Percentiles rank a stretch among this genome's conserved stretches.
These are phyloP conservation scores for Heliconius cydno DNA, from an alignment of 2,888 invertebrate species.

Conservation along the genomic window DNA sequence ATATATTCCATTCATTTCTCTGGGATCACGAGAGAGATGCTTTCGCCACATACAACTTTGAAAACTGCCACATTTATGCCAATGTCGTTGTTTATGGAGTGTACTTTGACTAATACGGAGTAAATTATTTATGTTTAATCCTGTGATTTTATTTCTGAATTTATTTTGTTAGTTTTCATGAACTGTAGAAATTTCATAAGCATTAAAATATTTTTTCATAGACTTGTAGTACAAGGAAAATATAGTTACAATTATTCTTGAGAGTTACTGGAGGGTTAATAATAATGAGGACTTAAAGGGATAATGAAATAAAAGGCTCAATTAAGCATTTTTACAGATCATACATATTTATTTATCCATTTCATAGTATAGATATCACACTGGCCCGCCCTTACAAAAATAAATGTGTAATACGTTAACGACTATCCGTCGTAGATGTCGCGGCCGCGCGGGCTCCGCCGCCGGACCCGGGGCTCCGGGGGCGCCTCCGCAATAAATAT, in stretches of 20 bases:
- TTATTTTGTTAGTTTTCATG: neutral
- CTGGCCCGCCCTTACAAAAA: slow-evolving; percentile 84
- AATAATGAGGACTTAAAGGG: neutral
- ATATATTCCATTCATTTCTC: slow-evolving; percentile 85
- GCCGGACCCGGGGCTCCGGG: slow-evolving; percentile 34
- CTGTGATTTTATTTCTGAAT: neutral
- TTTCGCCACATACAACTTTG: slow-evolving; percentile 84
- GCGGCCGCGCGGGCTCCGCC: slow-evolving; percentile 64
- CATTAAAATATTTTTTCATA: too few relatives aligned
- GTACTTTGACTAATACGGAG: slow-evolving; percentile 85
- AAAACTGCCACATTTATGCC: slow-evolving; percentile 85
- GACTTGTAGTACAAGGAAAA: too few relatives aligned
- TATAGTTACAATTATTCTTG: neutral
- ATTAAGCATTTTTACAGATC: slow-evolving; percentile 82
- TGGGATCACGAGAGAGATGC: slow-evolving; percentile 87
- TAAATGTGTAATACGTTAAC: slow-evolving; percentile 81
- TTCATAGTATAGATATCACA: slow-evolving; percentile 84
- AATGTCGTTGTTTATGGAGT: slow-evolving; percentile 86
- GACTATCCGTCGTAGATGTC: slow-evolving; percentile 70
- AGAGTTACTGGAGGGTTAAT: neutral
- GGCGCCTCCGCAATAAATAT: slow-evolving; percentile 64
- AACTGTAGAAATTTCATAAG: too few relatives aligned
- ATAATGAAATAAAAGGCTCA: slow-evolving; percentile 49
- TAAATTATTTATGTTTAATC: slow-evolving; percentile 44
- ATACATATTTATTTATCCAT: slow-evolving; percentile 84